Conservation (phyloP, 2,797 vertebrate species). For the Carapus acus region DNA sequence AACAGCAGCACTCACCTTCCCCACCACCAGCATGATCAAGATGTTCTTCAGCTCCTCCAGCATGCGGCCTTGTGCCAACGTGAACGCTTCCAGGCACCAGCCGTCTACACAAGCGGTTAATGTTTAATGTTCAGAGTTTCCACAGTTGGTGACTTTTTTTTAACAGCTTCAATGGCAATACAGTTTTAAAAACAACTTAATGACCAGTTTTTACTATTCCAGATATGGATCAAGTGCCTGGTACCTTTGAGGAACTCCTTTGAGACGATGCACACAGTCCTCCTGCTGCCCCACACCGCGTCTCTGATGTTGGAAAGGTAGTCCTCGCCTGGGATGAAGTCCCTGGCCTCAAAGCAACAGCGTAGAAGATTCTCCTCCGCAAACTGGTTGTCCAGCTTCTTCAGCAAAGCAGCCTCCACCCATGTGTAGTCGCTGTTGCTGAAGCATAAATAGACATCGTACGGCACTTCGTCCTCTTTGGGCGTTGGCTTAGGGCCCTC, state of each 20-base stretch:
- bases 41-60: slow-evolving; percentile 71
- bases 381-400: slow-evolving; percentile 79
- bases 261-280: slow-evolving; percentile 82
- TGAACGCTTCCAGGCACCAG: slow-evolving; percentile 89
- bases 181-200: too few relatives aligned
- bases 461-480: slow-evolving; percentile 48
- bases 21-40: slow-evolving; percentile 82
- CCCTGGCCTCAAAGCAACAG: slow-evolving; percentile 88
- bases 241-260: slow-evolving; percentile 79
- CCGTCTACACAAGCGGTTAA: slow-evolving; percentile 65
- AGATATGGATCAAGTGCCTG: neutral
- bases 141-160: too few relatives aligned
- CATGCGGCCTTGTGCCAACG: slow-evolving; percentile 76
- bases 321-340: slow-evolving; percentile 84
- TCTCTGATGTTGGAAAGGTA: slow-evolving; percentile 82
- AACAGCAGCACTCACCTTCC: slow-evolving; percentile 62
- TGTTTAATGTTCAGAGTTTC: neutral
- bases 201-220: too few relatives aligned
- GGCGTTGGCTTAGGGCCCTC: slow-evolving; percentile 24
- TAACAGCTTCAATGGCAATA: too few relatives aligned
- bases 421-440: slow-evolving; percentile 79
- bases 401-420: slow-evolving; percentile 80
- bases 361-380: slow-evolving; percentile 73
- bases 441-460: slow-evolving; percentile 84
- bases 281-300: slow-evolving; percentile 82